A percentile compares a stretch with the other conserved stretches of the same genome.
Conservation (phyloP, 2,113 vertebrate genomes). For the Eretmochelys imbricata region DNA sequence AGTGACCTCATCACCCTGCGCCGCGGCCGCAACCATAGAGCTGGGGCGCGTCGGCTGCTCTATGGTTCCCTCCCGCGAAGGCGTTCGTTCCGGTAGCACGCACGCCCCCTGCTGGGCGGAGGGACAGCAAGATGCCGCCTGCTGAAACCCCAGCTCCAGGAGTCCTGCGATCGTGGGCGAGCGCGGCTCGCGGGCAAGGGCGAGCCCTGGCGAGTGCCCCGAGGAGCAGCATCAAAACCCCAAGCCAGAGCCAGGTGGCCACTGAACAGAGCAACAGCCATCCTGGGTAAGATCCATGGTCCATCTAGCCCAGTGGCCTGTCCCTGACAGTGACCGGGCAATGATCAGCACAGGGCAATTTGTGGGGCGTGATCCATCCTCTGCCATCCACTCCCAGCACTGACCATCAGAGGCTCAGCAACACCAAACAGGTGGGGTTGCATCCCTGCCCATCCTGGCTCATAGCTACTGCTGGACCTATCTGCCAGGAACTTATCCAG, state of each 20-base stretch:
- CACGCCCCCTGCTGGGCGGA: not conserved
- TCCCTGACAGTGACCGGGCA: too few relatives aligned
- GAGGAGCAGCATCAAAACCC: too few relatives aligned
- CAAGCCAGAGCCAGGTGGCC: too few relatives aligned
- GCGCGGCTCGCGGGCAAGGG: not conserved
- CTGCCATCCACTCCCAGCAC: too few relatives aligned
- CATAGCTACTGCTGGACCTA: not conserved
- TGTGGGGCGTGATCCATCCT: not conserved
- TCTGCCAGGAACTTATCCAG: not conserved
- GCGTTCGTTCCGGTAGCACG: not conserved
- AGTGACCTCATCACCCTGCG: not conserved
- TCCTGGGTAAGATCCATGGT: too few relatives aligned
- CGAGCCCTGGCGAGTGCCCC: not conserved
- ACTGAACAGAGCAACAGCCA: not conserved
- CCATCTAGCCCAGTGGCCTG: too few relatives aligned
- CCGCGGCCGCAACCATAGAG: rapidly evolving
- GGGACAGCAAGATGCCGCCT: not conserved
- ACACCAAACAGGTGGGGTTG: not conserved
- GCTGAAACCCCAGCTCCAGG: not conserved
- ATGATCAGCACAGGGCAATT: not conserved
- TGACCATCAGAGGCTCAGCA: not conserved
- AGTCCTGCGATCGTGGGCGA: not conserved
- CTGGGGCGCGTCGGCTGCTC: not conserved
- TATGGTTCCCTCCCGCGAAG: not conserved
- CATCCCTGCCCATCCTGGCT: not conserved